Conservation (phyloP, 2,797 vertebrate genomes). For the Xenopus petersii region DNA sequence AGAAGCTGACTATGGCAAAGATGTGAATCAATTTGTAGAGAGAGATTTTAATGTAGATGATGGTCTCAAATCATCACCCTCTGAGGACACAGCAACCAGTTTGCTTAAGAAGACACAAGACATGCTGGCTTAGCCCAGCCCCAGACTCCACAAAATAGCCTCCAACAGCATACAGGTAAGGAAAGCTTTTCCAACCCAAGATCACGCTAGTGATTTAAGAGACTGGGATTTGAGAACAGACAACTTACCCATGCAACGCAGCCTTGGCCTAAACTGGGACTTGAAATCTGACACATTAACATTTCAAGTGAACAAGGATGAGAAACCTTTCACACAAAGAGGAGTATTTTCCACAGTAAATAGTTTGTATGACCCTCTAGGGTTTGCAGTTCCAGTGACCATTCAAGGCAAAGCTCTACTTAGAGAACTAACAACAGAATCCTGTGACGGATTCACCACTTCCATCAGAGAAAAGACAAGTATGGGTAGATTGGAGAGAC, state of each 20-base stretch:
- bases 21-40: too few relatives aligned
- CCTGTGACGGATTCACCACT: conserved; percentile 7
- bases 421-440: neutral
- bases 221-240: neutral
- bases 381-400: too few relatives aligned
- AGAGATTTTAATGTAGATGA: too few relatives aligned
- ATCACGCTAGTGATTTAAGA: neutral
- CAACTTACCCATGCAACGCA: neutral
- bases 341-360: too few relatives aligned
- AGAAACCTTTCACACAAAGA: too few relatives aligned
- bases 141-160: neutral
- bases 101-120: neutral
- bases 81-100: neutral
- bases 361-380: too few relatives aligned
- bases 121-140: neutral
- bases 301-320: neutral
- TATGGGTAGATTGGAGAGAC: conserved; percentile 8
- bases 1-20: too few relatives aligned
- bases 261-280: neutral
- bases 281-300: neutral
- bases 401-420: neutral
- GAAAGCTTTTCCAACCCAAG: neutral
- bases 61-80: too few relatives aligned
- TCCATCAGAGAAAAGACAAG: neutral
- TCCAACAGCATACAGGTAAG: neutral